Evolutionary conservation across 2,888 invertebrate genomes (phyloP), one percentile per base, ranked within the genome.

Genomic region (Pegoplata infirma): DNA sequence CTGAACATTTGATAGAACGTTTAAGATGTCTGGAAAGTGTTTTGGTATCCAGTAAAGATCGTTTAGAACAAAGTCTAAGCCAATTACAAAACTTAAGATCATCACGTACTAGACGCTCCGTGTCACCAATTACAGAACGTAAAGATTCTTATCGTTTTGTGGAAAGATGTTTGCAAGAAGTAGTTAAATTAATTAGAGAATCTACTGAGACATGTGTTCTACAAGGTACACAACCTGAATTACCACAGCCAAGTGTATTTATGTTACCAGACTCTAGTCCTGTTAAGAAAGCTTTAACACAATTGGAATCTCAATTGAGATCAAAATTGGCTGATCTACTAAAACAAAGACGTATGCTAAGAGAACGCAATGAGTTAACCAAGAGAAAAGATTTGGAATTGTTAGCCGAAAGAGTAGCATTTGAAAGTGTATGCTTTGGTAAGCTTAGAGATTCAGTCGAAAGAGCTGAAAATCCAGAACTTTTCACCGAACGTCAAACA

Each of bases 331-430:
- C 91, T 56, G 94, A 94, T 83, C 91, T 96, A 83, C 91, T 93
- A 36, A 92, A 92, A 83, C 93, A 92, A 84, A 92, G 94, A 84
- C 92, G 93, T 72, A 91, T 91, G 63, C 89, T 95, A 21, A 91
- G 92, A 81, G 93, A 93, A 84, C 91, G 92, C 10, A 94, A 94
- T 71, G 92, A 93, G 84, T 90, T 95, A 80, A 93, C 94, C 66
- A 92, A 92, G 74, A 91, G 92, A 55, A 93, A 93, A 81, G 93
- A 93, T 85, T 89, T 94, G 80, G 93, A 94, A 84, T 91, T 95
- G 67, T 89, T 95, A 68, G 95, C 95, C 1, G 95, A 96, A 88
- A 94, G 95, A 85, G 91, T 96, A 17, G 95, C 96, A 0, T 95
- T 94, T 87, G 95, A 96, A 89, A 94, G 94, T 73, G 93, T 95